A percentile compares a stretch with the other conserved stretches of the same genome.
Conservation (phyloP, 2,888 invertebrate species). For the Caenorhabditis sp. region DNA sequence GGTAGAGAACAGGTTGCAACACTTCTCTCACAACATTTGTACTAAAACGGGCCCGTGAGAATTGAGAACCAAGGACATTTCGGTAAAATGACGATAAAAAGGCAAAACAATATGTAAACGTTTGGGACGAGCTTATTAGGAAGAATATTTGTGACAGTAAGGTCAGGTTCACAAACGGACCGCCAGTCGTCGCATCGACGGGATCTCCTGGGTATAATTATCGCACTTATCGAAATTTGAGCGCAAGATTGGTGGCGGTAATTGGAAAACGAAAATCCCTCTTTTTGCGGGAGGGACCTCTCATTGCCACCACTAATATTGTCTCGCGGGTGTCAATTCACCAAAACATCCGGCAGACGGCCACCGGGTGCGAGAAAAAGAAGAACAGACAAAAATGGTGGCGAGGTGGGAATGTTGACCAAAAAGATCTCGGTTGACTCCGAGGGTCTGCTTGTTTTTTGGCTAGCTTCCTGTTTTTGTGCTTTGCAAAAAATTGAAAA, state of each 20-base stretch:
- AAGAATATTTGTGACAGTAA: conserved; percentile 56
- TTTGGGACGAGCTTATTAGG: conserved; percentile 39
- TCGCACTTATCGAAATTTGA: conserved; percentile 64
- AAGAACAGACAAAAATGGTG: conserved; percentile 11
- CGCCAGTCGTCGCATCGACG: conserved; percentile 30
- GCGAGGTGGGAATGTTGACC: conserved; percentile 40
- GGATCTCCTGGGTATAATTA: conserved; percentile 46
- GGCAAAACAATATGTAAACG: conserved; percentile 32
- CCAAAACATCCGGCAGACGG: conserved; percentile 54
- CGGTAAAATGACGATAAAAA: conserved; percentile 11
- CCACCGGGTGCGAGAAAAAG: not conserved
- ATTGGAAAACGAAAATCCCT: conserved; percentile 32
- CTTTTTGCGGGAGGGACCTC: not conserved
- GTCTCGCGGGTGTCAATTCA: conserved; percentile 4
- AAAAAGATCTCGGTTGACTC: conserved; percentile 33
- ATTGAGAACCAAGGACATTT: conserved; percentile 11
- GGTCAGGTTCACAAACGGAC: conserved; percentile 37
- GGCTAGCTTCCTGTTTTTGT: conserved; percentile 32
- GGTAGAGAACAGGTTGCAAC: conserved; percentile 31
- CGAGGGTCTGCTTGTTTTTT: conserved; percentile 40
- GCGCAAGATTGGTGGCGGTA: conserved; percentile 51
- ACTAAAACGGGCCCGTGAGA: conserved; percentile 15
- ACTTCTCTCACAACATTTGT: conserved; percentile 36
- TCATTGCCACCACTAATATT: conserved; percentile 21
- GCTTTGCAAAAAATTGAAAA: not conserved